Evolutionary conservation across 2,113 vertebrate genomes (phyloP).

Genomic region (Coptodon bakossiorum): DNA sequence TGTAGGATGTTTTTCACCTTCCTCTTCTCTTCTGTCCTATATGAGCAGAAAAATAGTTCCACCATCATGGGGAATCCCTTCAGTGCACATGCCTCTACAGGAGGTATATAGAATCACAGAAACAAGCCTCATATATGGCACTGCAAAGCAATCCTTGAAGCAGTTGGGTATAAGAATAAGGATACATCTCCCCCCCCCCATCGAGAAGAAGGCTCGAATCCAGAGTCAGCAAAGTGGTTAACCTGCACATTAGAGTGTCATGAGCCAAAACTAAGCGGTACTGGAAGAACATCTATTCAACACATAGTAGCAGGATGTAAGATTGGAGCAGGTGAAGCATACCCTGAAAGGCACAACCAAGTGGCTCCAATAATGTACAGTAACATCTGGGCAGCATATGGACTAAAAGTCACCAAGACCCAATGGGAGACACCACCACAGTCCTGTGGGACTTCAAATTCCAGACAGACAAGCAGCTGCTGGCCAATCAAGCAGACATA

Average conservation of each 20-base stretch:
- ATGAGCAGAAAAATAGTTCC: not conserved
- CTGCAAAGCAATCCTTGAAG: not conserved
- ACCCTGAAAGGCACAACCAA: not conserved
- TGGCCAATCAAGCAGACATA: not conserved
- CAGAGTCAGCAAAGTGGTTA: not conserved
- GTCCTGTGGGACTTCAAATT: not conserved
- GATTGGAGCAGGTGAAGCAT: not conserved
- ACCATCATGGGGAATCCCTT: not conserved
- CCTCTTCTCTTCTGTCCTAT: not conserved
- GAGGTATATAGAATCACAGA: not conserved
- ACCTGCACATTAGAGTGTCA: not conserved
- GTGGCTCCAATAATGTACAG: fast-evolving
- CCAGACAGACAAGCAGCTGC: not conserved
- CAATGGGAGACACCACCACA: not conserved
- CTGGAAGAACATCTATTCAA: not conserved
- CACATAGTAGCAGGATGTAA: not conserved
- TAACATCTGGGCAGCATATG: not conserved
- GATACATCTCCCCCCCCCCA: not conserved
- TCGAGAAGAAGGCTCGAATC: not conserved
- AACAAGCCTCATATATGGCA: not conserved
- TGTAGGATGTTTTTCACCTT: not conserved
- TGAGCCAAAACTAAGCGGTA: not conserved
- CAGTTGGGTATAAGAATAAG: not conserved
- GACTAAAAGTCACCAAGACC: not conserved
- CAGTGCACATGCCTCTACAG: not conserved